Evolutionary conservation across 2,888 invertebrate genomes (phyloP).

Genomic region (Criorhina ranunculi): DNA sequence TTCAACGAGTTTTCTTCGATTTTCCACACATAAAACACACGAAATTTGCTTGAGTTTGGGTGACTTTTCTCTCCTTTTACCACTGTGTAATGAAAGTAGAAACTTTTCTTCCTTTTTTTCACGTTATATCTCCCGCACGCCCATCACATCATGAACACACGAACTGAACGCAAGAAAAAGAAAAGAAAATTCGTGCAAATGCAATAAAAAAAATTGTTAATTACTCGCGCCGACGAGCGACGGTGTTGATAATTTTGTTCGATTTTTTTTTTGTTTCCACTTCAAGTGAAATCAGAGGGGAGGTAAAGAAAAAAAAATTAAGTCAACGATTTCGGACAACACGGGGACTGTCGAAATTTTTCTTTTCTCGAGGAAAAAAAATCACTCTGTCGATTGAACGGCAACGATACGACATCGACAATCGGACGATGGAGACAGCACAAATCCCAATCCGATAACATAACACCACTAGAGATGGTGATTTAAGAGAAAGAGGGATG

Average conservation of each 20-base stretch:
- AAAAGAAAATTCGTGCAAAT: constrained; percentile 59
- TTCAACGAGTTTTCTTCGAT: constrained; percentile 27
- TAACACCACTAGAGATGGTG: not conserved
- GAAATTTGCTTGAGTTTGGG: constrained; percentile 15
- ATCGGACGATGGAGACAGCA: constrained; percentile 32
- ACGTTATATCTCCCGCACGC: constrained; percentile 66
- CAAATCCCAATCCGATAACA: constrained; percentile 41
- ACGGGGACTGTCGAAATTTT: constrained; percentile 42
- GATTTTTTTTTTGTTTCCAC: constrained; percentile 22
- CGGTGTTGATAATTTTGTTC: constrained; percentile 1
- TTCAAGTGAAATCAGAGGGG: constrained; percentile 34
- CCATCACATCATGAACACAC: constrained; percentile 50
- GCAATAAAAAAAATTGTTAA: constrained; percentile 40
- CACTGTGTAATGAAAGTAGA: constrained; percentile 59
- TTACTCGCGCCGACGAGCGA: constrained; percentile 30
- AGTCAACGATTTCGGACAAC: constrained; percentile 26
- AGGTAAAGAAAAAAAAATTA: constrained; percentile 13
- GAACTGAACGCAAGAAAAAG: constrained; percentile 38
- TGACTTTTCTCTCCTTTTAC: constrained; percentile 36
- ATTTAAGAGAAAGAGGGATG: constrained; percentile 22
- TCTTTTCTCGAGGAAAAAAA: constrained; percentile 29
- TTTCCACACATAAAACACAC: constrained; percentile 37
- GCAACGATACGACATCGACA: constrained; percentile 19
- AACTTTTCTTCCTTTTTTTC: constrained; percentile 55
- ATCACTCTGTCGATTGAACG: constrained; percentile 55